Percentiles rank a stretch among this genome's conserved stretches.
phyloP scores from a whole-genome alignment of 2,888 invertebrate species.

The Pantelozetes paolii region DNA sequence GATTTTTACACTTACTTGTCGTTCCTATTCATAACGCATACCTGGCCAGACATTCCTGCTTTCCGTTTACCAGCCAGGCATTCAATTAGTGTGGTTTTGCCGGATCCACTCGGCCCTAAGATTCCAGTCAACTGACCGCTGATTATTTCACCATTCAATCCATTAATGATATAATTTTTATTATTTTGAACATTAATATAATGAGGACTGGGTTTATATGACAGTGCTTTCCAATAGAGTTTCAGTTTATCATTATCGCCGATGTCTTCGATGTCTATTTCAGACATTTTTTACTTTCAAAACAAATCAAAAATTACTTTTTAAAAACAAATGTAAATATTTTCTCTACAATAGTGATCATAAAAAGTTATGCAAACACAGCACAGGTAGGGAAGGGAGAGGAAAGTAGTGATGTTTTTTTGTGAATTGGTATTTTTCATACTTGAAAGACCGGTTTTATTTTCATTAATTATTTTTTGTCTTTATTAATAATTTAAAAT shows the following conservation, averaged over 20 bases:
- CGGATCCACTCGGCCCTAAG: neutral
- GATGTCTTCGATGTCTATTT: neutral
- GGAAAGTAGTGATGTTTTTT: too few species aligned
- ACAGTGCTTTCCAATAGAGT: slow-evolving; percentile 4
- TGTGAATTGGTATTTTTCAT: too few species aligned
- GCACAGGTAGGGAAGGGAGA: too few species aligned
- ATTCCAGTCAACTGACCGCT: slow-evolving; percentile 22
- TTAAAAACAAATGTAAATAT: too few species aligned
- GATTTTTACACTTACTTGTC: neutral
- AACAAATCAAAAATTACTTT: too few species aligned
- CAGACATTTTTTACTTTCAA: neutral
- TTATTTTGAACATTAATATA: neutral
- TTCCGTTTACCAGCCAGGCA: slow-evolving; percentile 3
- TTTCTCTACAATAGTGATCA: too few species aligned
- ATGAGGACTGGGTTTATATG: neutral
- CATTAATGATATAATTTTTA: slow-evolving; percentile 1
- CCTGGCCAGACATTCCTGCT: neutral
- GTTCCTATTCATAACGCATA: neutral
- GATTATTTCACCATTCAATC: slow-evolving; percentile 3
- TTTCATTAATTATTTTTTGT: too few species aligned
- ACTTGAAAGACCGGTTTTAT: too few species aligned
- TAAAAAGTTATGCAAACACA: too few species aligned
- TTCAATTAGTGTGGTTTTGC: slow-evolving; percentile 9
- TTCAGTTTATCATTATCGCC: slow-evolving; percentile 23
- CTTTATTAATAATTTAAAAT: too few species aligned